phyloP scores from a whole-genome alignment of 1,140 invertebrate species.

The Ditylenchus dipsaci region DNA sequence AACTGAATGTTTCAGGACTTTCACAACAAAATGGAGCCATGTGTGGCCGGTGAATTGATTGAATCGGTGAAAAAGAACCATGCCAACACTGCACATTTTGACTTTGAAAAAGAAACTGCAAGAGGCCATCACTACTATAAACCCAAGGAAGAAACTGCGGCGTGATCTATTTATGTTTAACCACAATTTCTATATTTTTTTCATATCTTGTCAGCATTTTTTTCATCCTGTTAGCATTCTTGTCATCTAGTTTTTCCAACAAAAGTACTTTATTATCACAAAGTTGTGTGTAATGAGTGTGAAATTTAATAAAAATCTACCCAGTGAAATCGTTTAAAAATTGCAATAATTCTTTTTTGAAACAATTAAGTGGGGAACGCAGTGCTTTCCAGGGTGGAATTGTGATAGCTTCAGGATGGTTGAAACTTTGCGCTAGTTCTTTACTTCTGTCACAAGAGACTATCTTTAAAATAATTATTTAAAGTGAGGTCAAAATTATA shows the following conservation, averaged over 20 bases:
- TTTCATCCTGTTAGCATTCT: no score
- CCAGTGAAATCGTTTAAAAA: neutral
- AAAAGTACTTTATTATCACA: neutral
- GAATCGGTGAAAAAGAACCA: conserved; percentile 24
- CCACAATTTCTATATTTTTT: no score
- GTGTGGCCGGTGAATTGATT: conserved; percentile 27
- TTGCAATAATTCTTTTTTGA: conserved; percentile 7
- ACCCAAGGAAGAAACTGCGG: neutral
- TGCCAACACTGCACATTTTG: conserved; percentile 24
- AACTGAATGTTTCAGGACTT: conserved; percentile 24
- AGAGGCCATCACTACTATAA: conserved; percentile 32
- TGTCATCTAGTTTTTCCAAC: no score
- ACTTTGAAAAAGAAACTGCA: conserved; percentile 19
- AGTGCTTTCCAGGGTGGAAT: conserved; percentile 17
- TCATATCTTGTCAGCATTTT: no score
- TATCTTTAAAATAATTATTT: conserved; percentile 18
- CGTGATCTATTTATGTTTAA: no score
- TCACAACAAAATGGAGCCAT: conserved; percentile 22
- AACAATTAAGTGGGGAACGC: conserved; percentile 9
- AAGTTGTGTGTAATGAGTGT: neutral
- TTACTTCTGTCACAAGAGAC: conserved; percentile 5
- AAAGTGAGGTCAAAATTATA: neutral
- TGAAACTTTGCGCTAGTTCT: conserved; percentile 5
- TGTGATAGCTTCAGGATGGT: neutral
- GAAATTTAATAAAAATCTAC: neutral